Base-by-base conservation (phyloP, 1,140 invertebrate genomes). In the Pectinophora gossypiella region DNA sequence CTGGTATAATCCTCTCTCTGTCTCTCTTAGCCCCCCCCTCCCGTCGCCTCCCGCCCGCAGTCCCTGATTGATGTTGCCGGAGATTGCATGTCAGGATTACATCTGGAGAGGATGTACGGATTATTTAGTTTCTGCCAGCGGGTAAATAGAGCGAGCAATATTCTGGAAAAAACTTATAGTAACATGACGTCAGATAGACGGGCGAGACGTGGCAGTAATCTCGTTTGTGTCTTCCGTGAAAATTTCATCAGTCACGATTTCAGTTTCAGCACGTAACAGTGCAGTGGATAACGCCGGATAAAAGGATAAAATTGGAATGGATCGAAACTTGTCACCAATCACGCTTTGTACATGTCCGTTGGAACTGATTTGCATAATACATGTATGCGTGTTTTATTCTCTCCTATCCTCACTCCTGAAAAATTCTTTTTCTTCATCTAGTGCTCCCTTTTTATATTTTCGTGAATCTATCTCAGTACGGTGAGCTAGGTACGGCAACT, bases 1-100 rank as follows among this genome's bases (percentile, higher is more conserved):
- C 50, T 45, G 54, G 36, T 52, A 59, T 67, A 63, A 63, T 63
- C 51, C 48, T 44, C 48, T 60, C 56, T 48, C 52, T 48, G 36
- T 59, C 52, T 45, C 43, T 46, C 40, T 16, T 15, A 7, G 16
- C 9, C 16, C 19, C 40, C 38, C 12, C 46, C 6, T 38, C 23
- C 55, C 44, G 48, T 48, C 40, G 21, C 52, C 61, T 68, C 65
- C 52, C 59, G 36, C 54, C 56, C 56, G 36, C 54, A 12, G 23
- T 12, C 48, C 56, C 69, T 85, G 76, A 82, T 82, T 85, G 76
- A 85, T 85, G 68, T 72, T 67, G 59, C 66, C 73, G 76, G 76
- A 82, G 78, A 82, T 82, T 85, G 76, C 76, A 81, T 76, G 81
- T 81, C 81, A 77, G 78, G 76, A 79, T 79, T 85, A 85, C 75